phyloP scores from a whole-genome alignment of 2,113 vertebrate genomes.

The Larimichthys polyactis region DNA sequence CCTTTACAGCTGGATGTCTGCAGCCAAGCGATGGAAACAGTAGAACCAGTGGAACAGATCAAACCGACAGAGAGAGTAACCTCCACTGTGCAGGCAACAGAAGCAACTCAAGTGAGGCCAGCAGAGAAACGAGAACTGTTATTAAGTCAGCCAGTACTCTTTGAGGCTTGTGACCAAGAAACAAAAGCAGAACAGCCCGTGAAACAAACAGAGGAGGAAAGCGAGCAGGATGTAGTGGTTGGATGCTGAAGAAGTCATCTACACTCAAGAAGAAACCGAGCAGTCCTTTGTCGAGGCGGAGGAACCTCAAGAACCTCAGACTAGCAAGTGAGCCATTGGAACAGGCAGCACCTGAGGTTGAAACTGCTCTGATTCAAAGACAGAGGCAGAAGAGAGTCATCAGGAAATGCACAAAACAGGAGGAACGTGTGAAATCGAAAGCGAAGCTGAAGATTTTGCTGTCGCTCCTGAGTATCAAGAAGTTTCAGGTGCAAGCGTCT shows the following conservation, averaged over 20 bases:
- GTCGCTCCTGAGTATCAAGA: conserved; percentile 62
- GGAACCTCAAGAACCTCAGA: neutral
- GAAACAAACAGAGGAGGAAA: conserved; percentile 60
- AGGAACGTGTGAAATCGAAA: conserved; percentile 40
- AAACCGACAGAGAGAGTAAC: conserved; percentile 25
- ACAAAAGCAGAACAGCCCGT: conserved; percentile 7
- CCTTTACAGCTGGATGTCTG: conserved; percentile 13
- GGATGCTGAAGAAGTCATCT: conserved; percentile 76
- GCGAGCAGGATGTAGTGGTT: conserved; percentile 79
- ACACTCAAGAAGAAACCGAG: conserved; percentile 12
- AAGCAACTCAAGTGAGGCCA: conserved; percentile 24
- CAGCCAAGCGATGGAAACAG: conserved; percentile 27
- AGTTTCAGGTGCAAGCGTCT: neutral
- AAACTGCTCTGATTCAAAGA: neutral
- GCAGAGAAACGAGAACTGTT: conserved; percentile 20
- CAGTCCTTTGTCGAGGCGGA: neutral
- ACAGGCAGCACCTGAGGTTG: neutral
- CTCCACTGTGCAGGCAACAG: conserved; percentile 25
- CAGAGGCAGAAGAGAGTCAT: conserved; percentile 12
- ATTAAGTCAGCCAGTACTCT: conserved; percentile 1
- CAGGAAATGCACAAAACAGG: neutral
- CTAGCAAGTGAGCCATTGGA: neutral
- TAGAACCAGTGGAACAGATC: conserved; percentile 38
- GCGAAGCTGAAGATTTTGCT: conserved; percentile 67
- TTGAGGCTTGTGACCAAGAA: conserved; percentile 17